These are phyloP conservation scores for Bubo scandiacus DNA, from an alignment of 2,113 vertebrate genomes.

Conservation along the genomic window DNA sequence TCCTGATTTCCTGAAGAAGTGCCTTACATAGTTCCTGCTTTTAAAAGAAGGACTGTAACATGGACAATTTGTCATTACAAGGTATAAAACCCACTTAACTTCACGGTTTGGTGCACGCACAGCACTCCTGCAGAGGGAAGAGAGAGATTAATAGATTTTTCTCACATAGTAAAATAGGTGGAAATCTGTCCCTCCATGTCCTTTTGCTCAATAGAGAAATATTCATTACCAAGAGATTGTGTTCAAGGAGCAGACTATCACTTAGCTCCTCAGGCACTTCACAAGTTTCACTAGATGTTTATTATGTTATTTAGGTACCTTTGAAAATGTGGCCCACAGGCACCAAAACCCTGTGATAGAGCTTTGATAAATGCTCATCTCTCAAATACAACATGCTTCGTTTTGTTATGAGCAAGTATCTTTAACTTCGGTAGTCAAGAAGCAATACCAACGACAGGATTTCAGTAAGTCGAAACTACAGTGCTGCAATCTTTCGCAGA, in stretches of 20 bases:
- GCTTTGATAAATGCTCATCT: neutral
- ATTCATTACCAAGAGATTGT: neutral
- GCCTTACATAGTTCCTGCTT: conserved; percentile 13
- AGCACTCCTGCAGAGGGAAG: neutral
- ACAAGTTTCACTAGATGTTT: neutral
- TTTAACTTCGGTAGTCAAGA: neutral
- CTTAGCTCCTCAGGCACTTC: neutral
- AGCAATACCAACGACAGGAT: neutral
- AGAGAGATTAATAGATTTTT: conserved; percentile 25
- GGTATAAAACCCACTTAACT: neutral
- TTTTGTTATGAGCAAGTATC: neutral
- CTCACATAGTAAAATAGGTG: neutral
- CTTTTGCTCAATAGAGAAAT: neutral
- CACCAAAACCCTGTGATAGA: neutral
- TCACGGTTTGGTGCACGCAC: neutral
- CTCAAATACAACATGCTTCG: neutral
- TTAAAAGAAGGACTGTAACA: conserved; percentile 10
- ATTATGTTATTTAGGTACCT: neutral
- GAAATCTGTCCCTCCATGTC: neutral
- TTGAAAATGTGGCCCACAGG: neutral
- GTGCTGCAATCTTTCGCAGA: neutral
- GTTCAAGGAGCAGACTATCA: neutral
- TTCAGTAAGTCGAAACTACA: neutral
- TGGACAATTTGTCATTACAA: conserved; percentile 11
- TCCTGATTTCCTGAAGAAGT: conserved; percentile 47